Conservation (phyloP, 1,140 invertebrate species). For the Piezodorus guildinii region DNA sequence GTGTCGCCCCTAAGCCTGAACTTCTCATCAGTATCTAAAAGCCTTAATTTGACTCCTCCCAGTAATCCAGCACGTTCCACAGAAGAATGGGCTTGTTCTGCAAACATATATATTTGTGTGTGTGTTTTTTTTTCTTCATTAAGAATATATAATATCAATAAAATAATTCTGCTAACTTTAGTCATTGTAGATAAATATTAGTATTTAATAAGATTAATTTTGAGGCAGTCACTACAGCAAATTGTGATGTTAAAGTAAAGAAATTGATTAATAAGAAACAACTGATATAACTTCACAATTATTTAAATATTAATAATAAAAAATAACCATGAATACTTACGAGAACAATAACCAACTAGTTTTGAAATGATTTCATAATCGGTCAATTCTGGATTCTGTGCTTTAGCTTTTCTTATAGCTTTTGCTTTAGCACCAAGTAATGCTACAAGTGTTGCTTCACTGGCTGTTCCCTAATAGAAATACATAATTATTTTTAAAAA, state of each 20-base stretch:
- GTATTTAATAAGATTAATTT: too few relatives aligned
- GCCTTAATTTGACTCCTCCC: conserved; percentile 72
- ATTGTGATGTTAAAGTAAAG: too few relatives aligned
- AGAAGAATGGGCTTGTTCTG: conserved; percentile 85
- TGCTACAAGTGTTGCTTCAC: conserved; percentile 75
- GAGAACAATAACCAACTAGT: conserved; percentile 75
- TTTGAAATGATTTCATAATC: conserved; percentile 76
- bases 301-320: too few relatives aligned
- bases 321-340: conserved; percentile 37
- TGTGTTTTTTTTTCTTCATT: background rate
- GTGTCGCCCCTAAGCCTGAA: conserved; percentile 68
- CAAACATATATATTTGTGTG: conserved; percentile 31
- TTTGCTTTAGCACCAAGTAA: conserved; percentile 80
- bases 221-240: too few relatives aligned
- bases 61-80: conserved; percentile 86
- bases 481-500: too few relatives aligned
- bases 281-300: too few relatives aligned
- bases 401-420: conserved; percentile 55
- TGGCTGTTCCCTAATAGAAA: conserved; percentile 59
- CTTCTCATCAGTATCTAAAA: conserved; percentile 66
- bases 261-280: too few relatives aligned
- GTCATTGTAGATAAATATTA: too few relatives aligned
- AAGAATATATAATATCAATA: conserved; percentile 2
- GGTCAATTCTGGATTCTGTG: conserved; percentile 59
- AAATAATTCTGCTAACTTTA: too few relatives aligned